Base-by-base conservation (phyloP, 2,797 vertebrate genomes). In the Dipus sagitta region DNA sequence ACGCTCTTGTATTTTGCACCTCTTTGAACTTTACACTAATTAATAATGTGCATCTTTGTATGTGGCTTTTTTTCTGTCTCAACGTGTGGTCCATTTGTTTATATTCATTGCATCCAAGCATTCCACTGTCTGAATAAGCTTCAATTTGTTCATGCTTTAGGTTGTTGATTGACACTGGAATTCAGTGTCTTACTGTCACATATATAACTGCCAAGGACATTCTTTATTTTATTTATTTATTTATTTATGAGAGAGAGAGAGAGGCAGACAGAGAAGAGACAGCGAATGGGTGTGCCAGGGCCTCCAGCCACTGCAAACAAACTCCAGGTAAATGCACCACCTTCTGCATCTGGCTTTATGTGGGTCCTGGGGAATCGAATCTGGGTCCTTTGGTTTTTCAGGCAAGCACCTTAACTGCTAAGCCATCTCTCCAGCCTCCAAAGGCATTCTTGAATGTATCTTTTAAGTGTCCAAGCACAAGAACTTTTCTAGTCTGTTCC, bases 11-110 rank as follows among this genome's bases (percentile, higher is more conserved):
- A 78, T 70, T 82, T 94, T 84, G 10, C 3, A 58, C 82, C 32
- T 68, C 54, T 95, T 28, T 92, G 82, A 91, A 81, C 18, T 78
- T 94, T 75, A 86, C 74, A 30, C 65, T 58, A 70, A 81, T 18
- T 84, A 87, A 84, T n/a, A 23, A 1, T 74, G 5, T 65, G 15
- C 74, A 23, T 62, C 28, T 71, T 23, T 88, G 1, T 90, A 30
- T 13, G 80, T 91, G 79, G 13, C 20, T 30, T 89, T 91, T 67
- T 10, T 78, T 52, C 26, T 79, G 92, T 9, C 13, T 70, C 28
- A 71, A 64, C n/a, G 68, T 94, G 8, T 54, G 72, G 60, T 38
- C 80, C 12, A 71, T 92, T 94, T 12, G 87, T 78, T 88, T 81
- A 21, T 87, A 89, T n/a, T 87, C 23, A 54, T 8, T 81, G 54